These are phyloP conservation scores for Melanotaenia boesemani DNA, from an alignment of 2,797 vertebrate genomes.

Conservation along the genomic window DNA sequence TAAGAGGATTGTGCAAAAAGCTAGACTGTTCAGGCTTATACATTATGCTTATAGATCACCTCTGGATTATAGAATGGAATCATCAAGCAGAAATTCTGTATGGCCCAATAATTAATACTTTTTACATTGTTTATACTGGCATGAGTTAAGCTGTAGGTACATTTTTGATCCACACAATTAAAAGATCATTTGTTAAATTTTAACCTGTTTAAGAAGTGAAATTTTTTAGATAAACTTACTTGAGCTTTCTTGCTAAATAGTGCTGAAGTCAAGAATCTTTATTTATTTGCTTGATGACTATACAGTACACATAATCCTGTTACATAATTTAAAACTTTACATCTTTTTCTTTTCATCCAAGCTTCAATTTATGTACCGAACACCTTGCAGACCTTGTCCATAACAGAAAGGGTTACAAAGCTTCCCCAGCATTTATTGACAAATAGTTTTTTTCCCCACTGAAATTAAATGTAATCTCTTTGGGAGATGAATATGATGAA, in stretches of 20 bases:
- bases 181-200: neutral
- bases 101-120: neutral
- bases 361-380: neutral
- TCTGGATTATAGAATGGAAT: neutral
- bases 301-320: neutral
- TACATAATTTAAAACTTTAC: neutral
- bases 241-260: neutral
- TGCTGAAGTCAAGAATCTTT: neutral
- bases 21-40: slow-evolving; percentile 8
- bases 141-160: neutral
- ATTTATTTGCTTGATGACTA: neutral
- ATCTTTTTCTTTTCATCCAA: neutral
- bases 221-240: neutral
- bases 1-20: slow-evolving; percentile 13
- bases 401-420: neutral
- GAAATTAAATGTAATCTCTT: slow-evolving; percentile 1
- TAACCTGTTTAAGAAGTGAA: neutral
- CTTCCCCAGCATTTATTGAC: neutral
- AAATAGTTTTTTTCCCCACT: neutral
- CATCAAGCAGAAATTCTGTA: neutral
- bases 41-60: neutral
- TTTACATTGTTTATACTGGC: neutral
- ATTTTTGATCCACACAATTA: neutral
- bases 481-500: neutral
- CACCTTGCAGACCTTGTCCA: too few relatives aligned